A percentile compares a stretch with the other conserved stretches of the same genome.
phyloP scores from a whole-genome alignment of 2,888 invertebrate species.

The Dendrolimus houi region DNA sequence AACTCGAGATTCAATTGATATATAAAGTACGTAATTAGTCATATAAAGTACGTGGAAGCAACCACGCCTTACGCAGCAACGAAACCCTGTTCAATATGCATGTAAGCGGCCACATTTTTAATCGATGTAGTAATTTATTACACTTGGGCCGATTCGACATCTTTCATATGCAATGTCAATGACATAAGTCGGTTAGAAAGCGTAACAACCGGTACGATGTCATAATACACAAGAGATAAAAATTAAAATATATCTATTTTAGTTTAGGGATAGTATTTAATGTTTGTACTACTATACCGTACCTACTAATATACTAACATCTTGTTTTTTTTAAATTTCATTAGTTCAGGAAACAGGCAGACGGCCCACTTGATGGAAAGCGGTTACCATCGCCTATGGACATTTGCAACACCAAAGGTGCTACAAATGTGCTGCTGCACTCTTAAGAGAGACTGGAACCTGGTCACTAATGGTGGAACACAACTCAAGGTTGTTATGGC shows the following conservation, averaged over 20 bases:
- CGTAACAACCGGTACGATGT: conserved; percentile 31
- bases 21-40: too few species aligned
- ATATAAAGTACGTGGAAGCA: neutral
- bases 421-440: too few species aligned
- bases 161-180: conserved; percentile 32
- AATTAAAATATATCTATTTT: conserved; percentile 32
- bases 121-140: conserved; percentile 8
- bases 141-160: conserved; percentile 7
- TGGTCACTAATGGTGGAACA: too few species aligned
- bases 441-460: too few species aligned
- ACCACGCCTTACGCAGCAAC: neutral
- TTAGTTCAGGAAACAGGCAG: too few species aligned
- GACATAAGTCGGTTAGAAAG: conserved; percentile 48
- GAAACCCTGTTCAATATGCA: neutral
- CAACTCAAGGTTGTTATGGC: too few species aligned
- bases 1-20: too few species aligned
- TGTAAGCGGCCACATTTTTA: neutral
- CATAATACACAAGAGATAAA: conserved; percentile 43
- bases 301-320: too few species aligned
- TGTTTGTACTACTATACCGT: neutral
- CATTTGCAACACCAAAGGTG: too few species aligned
- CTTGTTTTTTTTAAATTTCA: too few species aligned
- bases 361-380: too few species aligned
- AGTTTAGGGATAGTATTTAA: neutral
- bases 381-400: too few species aligned